Evolutionary conservation across 2,797 vertebrate genomes (phyloP).

Genomic region (Carcharodon carcharias): DNA sequence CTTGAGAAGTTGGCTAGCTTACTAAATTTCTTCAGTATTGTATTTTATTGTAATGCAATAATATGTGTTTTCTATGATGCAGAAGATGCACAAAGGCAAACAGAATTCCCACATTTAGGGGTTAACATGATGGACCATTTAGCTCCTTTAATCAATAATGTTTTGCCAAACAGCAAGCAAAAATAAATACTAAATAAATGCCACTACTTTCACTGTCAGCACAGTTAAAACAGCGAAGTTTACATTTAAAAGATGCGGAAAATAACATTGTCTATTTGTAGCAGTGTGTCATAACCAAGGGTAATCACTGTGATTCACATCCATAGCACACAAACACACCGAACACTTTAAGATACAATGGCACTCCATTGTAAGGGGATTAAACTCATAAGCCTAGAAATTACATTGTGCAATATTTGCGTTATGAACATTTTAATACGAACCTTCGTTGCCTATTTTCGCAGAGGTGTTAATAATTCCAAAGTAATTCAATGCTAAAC

Average conservation of each 20-base stretch:
- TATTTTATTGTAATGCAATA: neutral
- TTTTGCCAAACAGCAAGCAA: conserved; percentile 6
- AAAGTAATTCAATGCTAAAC: neutral
- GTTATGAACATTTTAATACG: neutral
- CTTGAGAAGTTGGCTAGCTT: neutral
- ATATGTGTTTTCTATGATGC: too few species aligned
- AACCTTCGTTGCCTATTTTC: neutral
- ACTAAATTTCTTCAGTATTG: neutral
- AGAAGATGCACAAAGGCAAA: neutral
- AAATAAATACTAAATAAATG: neutral
- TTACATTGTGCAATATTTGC: neutral
- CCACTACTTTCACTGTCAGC: neutral
- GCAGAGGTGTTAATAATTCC: neutral
- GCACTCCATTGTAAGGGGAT: neutral
- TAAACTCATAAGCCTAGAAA: neutral
- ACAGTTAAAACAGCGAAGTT: neutral
- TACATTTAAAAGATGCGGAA: neutral
- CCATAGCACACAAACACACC: neutral
- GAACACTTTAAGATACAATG: neutral
- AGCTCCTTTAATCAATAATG: neutral
- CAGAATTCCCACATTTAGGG: neutral
- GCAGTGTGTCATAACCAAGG: neutral
- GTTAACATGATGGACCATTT: neutral
- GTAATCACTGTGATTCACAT: neutral
- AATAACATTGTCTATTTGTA: neutral